Evolutionary conservation across 2,888 invertebrate species (phyloP), one percentile per base, ranked within the genome.

Genomic region (Silvanus unidentatus): DNA sequence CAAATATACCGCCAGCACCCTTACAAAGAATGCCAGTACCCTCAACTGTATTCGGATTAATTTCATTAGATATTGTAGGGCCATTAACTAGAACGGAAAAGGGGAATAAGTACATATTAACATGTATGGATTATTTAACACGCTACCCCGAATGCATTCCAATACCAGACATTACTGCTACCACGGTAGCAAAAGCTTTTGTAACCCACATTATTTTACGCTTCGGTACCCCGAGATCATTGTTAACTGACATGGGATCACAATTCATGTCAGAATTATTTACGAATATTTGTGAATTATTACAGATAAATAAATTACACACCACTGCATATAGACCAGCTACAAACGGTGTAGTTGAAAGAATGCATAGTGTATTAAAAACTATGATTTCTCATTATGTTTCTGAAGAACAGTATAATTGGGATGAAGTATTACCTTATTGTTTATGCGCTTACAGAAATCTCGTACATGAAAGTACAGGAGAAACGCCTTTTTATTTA

Each of bases 271-370:
- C 58, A 1, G 36, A 47, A 5, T 11, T 64, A 13, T 52, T 65
- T 10, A 49, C 48, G 28, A 47, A 59, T 16, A 42, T 60, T 1
- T 58, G 60, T 16, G 46, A 50, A 40, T 14, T 52, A 9, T 40
- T 64, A 13, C 40, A 49, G 1, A 59, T 64, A 4, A 39, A 51
- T 12, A 57, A 54, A 40, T 16, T 60, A 4, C 51, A 54, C 22
- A 64, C 61, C 1, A 53, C 58, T 0, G 44, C 60, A 2, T 63
- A 62, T 41, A 58, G 60, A 16, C 62, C 66, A 2, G 45, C 49
- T 11, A 44, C 57, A 1, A 68, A 68, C 38, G 65, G 63, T 2
- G 45, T 57, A 35, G 46, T 66, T 0, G 65, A 67, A 42, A 27
- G 65, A 28, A 48, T 55, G 29, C 65, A 65, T 32, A 39, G 61